These are phyloP conservation scores for sheep (Ovis aries) DNA, from an alignment of 2,113 vertebrate species.

Conservation along the genomic window DNA sequence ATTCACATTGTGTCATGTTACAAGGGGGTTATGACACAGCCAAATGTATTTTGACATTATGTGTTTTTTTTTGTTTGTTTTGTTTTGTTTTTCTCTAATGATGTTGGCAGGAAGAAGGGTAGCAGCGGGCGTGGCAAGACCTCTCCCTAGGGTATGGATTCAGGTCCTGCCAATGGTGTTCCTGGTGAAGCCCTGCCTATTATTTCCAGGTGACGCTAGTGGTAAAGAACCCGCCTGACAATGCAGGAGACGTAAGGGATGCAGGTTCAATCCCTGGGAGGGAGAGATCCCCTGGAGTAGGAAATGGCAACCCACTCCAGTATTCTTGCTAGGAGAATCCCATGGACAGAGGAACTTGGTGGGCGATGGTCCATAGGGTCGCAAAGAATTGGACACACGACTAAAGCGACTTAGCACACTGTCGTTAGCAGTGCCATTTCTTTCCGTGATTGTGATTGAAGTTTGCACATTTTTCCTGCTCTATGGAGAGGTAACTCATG, in stretches of 20 bases:
- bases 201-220: neutral
- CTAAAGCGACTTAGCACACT: neutral
- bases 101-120: neutral
- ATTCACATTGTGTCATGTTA: neutral
- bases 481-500: accelerated
- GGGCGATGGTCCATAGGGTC: neutral
- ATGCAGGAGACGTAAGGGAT: accelerated
- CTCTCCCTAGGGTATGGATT: too few species aligned
- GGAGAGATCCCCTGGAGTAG: neutral
- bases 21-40: neutral
- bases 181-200: neutral
- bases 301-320: neutral
- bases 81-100: neutral
- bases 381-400: neutral
- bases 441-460: accelerated
- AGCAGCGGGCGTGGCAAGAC: neutral
- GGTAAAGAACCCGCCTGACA: neutral
- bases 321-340: neutral
- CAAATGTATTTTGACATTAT: neutral
- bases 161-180: neutral
- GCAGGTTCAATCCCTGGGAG: neutral
- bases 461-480: neutral
- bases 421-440: neutral
- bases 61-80: neutral
- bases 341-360: neutral